A percentile compares a stretch with the other conserved stretches of the same genome.
phyloP scores from a whole-genome alignment of 2,888 invertebrate species.

The Ellobium chinense region DNA sequence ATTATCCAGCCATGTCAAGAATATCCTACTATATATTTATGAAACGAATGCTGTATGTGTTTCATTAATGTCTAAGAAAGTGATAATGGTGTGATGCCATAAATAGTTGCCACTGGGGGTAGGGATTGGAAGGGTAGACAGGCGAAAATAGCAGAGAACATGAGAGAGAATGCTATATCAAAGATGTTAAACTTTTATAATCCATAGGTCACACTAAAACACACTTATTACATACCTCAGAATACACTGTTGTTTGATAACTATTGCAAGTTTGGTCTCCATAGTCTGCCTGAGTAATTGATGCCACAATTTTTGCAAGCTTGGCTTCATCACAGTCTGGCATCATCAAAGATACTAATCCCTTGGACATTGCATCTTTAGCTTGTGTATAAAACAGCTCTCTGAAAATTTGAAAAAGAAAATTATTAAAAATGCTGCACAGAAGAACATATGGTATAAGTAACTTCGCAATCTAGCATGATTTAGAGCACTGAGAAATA shows the following conservation, averaged over 20 bases:
- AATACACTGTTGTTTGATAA: conserved; percentile 58
- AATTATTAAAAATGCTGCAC: conserved; percentile 1
- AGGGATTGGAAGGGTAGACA: no score
- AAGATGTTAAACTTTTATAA: no score
- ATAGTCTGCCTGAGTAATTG: conserved; percentile 87
- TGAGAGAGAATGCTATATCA: no score
- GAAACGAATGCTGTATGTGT: no score
- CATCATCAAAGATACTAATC: conserved; percentile 73
- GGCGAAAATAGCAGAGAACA: no score
- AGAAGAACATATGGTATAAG: background rate
- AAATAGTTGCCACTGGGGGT: no score
- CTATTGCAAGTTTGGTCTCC: conserved; percentile 82
- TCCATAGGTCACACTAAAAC: no score
- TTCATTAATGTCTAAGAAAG: no score
- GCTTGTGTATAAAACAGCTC: conserved; percentile 92
- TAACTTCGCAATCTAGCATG: background rate
- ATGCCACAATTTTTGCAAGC: conserved; percentile 83
- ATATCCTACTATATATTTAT: no score
- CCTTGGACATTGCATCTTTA: conserved; percentile 85
- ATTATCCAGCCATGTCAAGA: no score
- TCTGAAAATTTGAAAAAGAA: background rate
- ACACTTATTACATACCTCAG: conserved; percentile 50
- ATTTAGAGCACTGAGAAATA: background rate
- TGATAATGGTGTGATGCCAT: no score
- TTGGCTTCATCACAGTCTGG: conserved; percentile 35